Evolutionary conservation across 2,113 vertebrate genomes (phyloP).

Genomic region (Leuciscus idus): DNA sequence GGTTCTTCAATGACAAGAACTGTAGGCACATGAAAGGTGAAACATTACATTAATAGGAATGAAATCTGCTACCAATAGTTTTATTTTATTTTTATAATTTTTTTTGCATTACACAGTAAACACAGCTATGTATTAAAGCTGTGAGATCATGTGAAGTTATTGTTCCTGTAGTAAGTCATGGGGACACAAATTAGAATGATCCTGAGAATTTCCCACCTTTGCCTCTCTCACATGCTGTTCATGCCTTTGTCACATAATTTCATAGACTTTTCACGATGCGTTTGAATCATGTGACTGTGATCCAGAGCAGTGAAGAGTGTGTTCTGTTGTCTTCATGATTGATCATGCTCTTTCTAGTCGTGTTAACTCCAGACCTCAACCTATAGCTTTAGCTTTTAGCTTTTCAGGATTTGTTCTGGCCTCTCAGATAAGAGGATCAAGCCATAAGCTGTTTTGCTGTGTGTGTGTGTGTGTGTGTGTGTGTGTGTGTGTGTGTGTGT

Average conservation of each 20-base stretch:
- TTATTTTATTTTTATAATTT: no score
- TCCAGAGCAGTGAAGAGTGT: not conserved
- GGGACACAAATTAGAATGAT: conserved; percentile 2
- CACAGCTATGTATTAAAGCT: not conserved
- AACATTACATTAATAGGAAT: no score
- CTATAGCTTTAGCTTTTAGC: conserved; percentile 59
- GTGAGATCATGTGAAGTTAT: not conserved
- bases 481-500: conserved; percentile 30
- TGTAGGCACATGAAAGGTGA: no score
- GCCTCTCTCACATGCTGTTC: conserved; percentile 8
- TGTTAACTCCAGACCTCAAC: conserved; percentile 50
- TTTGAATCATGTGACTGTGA: conserved; percentile 7
- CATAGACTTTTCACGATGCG: conserved; percentile 13
- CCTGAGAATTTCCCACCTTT: conserved; percentile 10
- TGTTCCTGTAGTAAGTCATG: not conserved
- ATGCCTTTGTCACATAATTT: not conserved
- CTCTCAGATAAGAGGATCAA: conserved; percentile 59
- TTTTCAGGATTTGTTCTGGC: conserved; percentile 60
- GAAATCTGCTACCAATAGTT: no score
- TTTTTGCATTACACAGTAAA: not conserved
- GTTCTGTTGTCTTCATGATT: conserved; percentile 37
- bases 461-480: conserved; percentile 28
- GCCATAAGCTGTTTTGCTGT: conserved; percentile 54
- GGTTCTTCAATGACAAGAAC: no score
- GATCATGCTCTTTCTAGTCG: conserved; percentile 46